Base-by-base conservation (phyloP, 2,113 vertebrate species). In the Toxostoma redivivum region DNA sequence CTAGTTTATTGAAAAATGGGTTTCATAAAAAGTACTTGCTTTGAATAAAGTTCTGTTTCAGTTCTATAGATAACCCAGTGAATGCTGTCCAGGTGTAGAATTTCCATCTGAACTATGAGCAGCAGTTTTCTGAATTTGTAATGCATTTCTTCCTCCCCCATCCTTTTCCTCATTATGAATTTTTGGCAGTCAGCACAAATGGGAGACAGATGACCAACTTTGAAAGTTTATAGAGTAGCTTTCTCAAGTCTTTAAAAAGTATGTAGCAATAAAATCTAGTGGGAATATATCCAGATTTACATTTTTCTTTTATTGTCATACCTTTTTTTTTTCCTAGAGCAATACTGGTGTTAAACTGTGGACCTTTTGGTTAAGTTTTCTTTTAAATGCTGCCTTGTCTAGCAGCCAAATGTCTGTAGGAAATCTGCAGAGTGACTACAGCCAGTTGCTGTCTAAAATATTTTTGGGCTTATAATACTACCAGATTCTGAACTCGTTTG, bases 151-250 rank as follows among this genome's bases (percentile, higher is more conserved):
- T 84, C 48, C 56, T 93, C 80, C 80, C 85, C 77, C n/a, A 25
- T 80, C 33, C 50, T 88, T 93, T 86, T 90, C 35, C 67, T 73
- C 70, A 74, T 78, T 85, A 51, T 37, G 47, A 90, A n/a, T 70
- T 88, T 83, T 79, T 96, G 81, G 79, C 88, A 92, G 69, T 47
- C 24, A 85, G 81, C 82, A 67, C 90, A 94, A 97, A 97, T 94
- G 92, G 42, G 82, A 96, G 92, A 81, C 94, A 92, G 84, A 95
- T 92, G 90, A 92, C 58, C 67, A 90, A 42, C 85, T 51, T 71
- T 71, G 23, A 40, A 73, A 90, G 18, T 88, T 96, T 90, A 78
- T 35, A 23, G 70, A 91, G 62, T 90, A 73, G 66, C 22, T 73
- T 97, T 92, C 74, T 47, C 66, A 18, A 60, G 64, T 92, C 60